Percentiles rank a stretch among this genome's conserved stretches.
Conservation (phyloP, 2,888 invertebrate genomes). For the Eumerus sabulonum region DNA sequence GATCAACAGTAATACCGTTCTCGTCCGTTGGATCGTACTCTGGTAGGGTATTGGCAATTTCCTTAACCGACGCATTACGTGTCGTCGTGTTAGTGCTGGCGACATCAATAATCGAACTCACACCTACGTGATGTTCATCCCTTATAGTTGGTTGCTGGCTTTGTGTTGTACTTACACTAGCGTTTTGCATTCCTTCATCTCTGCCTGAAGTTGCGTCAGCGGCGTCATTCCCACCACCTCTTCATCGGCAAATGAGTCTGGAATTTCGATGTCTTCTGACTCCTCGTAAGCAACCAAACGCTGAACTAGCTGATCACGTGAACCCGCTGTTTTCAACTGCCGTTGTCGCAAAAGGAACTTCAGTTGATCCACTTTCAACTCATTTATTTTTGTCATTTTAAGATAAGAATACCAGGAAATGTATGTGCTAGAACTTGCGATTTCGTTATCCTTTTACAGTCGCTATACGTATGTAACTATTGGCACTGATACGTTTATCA, state of each 20-base stretch:
- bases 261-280: conserved; percentile 15
- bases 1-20: conserved; percentile 23
- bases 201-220: conserved; percentile 24
- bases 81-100: conserved; percentile 23
- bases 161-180: conserved; percentile 8
- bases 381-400: conserved; percentile 1
- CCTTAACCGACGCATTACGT: conserved; percentile 33
- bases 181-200: conserved; percentile 14
- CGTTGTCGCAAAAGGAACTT: conserved; percentile 23
- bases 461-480: conserved; percentile 5
- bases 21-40: conserved; percentile 36
- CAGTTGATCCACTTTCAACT: conserved; percentile 25
- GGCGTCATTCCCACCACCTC: conserved; percentile 7
- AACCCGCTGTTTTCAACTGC: conserved; percentile 9
- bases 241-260: conserved; percentile 3
- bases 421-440: conserved; percentile 7
- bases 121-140: conserved; percentile 16
- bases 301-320: conserved; percentile 12
- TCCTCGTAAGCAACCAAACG: conserved; percentile 18
- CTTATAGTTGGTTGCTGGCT: conserved; percentile 14
- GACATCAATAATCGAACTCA: conserved; percentile 15
- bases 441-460: conserved; percentile 9
- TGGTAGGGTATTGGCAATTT: conserved; percentile 39
- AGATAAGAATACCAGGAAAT: conserved; percentile 7
- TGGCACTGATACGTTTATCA: conserved; percentile 6